Evolutionary conservation across 2,113 vertebrate genomes (phyloP).

Genomic region (Fukomys damarensis): DNA sequence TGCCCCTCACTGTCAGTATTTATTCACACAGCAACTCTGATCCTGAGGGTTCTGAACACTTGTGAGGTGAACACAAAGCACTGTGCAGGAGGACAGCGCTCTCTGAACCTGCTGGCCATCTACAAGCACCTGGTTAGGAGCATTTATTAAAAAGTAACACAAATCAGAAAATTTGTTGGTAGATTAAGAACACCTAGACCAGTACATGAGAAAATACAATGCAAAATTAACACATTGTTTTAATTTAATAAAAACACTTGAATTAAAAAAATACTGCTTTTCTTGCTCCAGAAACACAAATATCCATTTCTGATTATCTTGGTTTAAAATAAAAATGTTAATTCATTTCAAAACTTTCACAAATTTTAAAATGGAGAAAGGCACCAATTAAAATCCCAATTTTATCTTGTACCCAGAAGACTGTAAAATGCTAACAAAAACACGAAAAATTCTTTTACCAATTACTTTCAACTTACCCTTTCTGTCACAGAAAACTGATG

Average conservation of each 20-base stretch:
- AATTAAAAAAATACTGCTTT: background rate
- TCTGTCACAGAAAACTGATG: slow-evolving; percentile 99
- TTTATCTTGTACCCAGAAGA: background rate
- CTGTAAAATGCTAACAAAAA: background rate
- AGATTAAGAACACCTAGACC: background rate
- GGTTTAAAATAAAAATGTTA: slow-evolving; percentile 44
- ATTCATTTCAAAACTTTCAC: slow-evolving; percentile 38
- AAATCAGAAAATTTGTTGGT: background rate
- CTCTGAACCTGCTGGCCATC: background rate
- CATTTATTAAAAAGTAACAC: background rate
- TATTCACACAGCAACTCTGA: background rate
- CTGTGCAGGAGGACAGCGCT: background rate
- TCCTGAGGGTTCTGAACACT: background rate
- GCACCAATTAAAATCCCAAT: background rate
- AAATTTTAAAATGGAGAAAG: background rate
- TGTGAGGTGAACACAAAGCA: background rate
- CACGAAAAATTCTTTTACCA: background rate
- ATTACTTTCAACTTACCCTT: slow-evolving; percentile 89
- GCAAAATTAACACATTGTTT: slow-evolving; percentile 40
- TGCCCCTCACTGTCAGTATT: background rate
- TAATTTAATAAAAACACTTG: background rate
- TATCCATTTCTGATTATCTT: background rate
- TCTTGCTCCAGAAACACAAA: slow-evolving; percentile 17
- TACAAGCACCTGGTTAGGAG: background rate
- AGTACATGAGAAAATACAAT: background rate